Evolutionary conservation across 2,797 vertebrate species (phyloP).

Genomic region (Anguilla pacifica): DNA sequence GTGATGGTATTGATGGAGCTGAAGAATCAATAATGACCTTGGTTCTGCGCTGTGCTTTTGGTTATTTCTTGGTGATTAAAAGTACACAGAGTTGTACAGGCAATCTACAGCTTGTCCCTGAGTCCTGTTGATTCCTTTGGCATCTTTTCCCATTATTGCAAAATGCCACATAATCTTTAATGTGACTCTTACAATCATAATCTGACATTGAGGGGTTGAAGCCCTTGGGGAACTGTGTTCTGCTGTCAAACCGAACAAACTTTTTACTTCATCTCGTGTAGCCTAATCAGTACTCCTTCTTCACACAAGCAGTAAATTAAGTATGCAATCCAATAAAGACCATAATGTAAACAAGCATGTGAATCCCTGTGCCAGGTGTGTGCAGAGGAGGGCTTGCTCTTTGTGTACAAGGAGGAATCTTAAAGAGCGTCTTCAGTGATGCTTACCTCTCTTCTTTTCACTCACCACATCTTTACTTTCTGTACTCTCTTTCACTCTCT

Average conservation of each 20-base stretch:
- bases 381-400: neutral
- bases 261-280: neutral
- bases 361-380: neutral
- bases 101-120: neutral
- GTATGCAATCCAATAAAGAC: neutral
- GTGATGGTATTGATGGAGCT: neutral
- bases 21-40: neutral
- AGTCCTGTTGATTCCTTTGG: neutral
- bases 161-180: neutral
- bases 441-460: neutral
- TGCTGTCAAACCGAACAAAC: neutral
- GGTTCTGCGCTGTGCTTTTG: neutral
- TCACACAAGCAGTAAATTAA: neutral
- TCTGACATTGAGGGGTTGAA: neutral
- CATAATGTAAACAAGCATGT: neutral
- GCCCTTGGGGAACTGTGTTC: neutral
- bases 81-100: neutral
- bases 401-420: neutral
- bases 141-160: neutral
- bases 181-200: neutral
- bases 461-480: slow-evolving; percentile 24
- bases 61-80: neutral
- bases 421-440: too few relatives aligned
- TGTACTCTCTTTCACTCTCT: slow-evolving; percentile 39
- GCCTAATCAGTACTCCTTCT: neutral